These are phyloP conservation scores for Panonychus citri DNA, from an alignment of 1,140 invertebrate genomes.

Conservation along the genomic window DNA sequence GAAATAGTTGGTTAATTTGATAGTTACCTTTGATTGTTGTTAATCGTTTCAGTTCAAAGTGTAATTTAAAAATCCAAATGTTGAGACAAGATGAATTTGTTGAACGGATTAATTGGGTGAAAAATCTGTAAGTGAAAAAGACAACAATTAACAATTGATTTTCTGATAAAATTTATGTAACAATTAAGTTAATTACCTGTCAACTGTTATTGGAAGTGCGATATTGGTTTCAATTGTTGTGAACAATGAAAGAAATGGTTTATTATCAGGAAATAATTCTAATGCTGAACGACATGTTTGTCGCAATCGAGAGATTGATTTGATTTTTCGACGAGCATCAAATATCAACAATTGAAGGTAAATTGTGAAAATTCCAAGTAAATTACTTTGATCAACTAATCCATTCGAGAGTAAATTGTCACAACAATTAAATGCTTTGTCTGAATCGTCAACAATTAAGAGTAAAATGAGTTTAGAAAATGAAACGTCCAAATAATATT, in stretches of 20 bases:
- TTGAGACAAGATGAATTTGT: not conserved
- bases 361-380: not conserved
- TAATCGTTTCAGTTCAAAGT: conserved; percentile 2
- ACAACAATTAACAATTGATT: not conserved
- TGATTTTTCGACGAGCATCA: not conserved
- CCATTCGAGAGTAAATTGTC: not conserved
- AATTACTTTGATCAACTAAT: not conserved
- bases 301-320: not conserved
- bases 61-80: not conserved
- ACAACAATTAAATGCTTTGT: not conserved
- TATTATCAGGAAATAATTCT: not conserved
- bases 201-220: not conserved
- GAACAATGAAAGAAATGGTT: not conserved
- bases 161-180: not conserved
- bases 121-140: not conserved
- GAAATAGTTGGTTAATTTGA: too few relatives aligned
- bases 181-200: not conserved
- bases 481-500: too few relatives aligned
- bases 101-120: not conserved
- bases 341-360: not conserved
- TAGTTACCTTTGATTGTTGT: not conserved
- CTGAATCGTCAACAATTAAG: not conserved
- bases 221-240: not conserved
- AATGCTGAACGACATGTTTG: not conserved
- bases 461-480: not conserved